These are phyloP conservation scores for Clanis bilineata DNA, from an alignment of 2,888 invertebrate genomes.

Conservation along the genomic window DNA sequence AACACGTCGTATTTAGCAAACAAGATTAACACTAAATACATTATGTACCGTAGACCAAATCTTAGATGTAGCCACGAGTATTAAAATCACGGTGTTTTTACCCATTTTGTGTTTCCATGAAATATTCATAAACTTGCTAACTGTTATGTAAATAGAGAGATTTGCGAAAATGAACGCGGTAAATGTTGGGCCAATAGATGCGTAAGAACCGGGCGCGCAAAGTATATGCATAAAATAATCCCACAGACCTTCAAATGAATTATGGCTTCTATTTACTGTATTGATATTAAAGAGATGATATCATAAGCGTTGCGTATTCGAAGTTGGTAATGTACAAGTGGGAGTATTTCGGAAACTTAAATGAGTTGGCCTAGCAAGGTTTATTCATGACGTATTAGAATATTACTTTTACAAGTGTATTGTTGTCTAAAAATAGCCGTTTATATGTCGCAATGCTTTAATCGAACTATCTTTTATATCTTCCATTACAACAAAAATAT, in stretches of 20 bases:
- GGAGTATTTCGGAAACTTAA: background rate
- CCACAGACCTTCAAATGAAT: slow-evolving; percentile 5
- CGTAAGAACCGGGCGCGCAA: slow-evolving; percentile 4
- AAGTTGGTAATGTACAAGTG: background rate
- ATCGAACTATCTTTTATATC: background rate
- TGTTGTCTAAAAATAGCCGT: background rate
- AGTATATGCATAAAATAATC: slow-evolving; percentile 15
- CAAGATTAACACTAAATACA: background rate
- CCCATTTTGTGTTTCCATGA: slow-evolving; percentile 44
- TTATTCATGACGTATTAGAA: background rate
- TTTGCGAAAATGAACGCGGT: slow-evolving; percentile 48
- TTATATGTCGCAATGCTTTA: background rate
- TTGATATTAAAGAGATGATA: slow-evolving; percentile 9
- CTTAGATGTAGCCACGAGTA: background rate
- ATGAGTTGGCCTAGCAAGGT: background rate
- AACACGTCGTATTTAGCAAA: background rate
- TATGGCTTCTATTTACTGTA: slow-evolving; percentile 10
- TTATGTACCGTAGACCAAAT: background rate
- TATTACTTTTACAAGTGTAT: background rate
- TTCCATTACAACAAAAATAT: background rate
- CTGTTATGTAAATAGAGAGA: slow-evolving; percentile 63
- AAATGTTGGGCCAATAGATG: slow-evolving; percentile 24
- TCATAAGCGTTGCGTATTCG: slow-evolving; percentile 5
- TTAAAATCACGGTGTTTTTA: slow-evolving; percentile 22
- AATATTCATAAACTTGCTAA: slow-evolving; percentile 56